These are phyloP conservation scores for Mastomys coucha DNA, from an alignment of 2,113 vertebrate species.

Conservation along the genomic window DNA sequence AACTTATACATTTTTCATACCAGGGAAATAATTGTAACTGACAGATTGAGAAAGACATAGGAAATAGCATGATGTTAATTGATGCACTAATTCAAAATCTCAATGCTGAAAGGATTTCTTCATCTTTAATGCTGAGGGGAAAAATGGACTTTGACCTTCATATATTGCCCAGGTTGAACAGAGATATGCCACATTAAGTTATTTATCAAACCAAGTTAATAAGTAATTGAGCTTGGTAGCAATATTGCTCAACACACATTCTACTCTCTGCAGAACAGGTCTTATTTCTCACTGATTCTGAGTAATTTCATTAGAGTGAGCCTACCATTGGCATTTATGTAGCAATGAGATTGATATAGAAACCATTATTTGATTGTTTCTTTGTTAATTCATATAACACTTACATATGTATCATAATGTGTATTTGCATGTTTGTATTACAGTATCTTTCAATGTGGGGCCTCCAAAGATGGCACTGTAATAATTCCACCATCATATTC, in stretches of 20 bases:
- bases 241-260: background rate
- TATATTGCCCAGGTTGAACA: background rate
- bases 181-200: background rate
- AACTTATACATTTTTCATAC: background rate
- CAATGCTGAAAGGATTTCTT: constrained; percentile 4
- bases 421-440: constrained; percentile 76
- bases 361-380: constrained; percentile 13
- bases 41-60: background rate
- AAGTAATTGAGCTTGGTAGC: background rate
- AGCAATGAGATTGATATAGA: background rate
- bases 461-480: constrained; percentile 75
- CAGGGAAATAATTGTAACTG: background rate
- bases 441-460: constrained; percentile 44
- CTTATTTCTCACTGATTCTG: background rate
- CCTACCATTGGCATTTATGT: constrained; percentile 4
- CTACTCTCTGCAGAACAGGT: background rate
- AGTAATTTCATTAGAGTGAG: background rate
- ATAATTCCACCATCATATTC: constrained; percentile 72
- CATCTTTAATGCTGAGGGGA: background rate
- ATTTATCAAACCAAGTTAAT: background rate
- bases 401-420: constrained; percentile 42
- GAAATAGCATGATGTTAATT: background rate
- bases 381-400: constrained; percentile 63
- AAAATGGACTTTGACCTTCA: background rate
- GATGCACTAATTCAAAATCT: background rate